Evolutionary conservation across 2,113 vertebrate species (phyloP), one percentile per base, ranked within the genome.

Genomic region (Ariopsis seemanni): DNA sequence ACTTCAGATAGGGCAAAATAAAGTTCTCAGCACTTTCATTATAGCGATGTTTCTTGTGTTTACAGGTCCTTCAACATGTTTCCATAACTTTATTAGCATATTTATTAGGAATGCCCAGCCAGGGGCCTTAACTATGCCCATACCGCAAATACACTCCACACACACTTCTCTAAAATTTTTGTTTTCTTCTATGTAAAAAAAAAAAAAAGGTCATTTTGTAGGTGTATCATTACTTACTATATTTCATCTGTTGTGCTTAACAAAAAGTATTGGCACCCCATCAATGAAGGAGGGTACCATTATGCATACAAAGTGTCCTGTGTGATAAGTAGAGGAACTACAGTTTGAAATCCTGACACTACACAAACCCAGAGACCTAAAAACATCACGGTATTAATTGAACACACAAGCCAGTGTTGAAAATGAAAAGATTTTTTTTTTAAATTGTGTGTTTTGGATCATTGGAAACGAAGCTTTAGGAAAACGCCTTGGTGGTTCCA

Each of bases 11-110:
- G 5, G 58, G 20, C 17, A 60, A 7, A 18, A 11, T 20, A 60
- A 60, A 60, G 58, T 18, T 20, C 7, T 5, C 17, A 60, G 17
- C 18, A 60, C 58, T 60, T 60, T 60, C 18, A 1, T 60, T 20
- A 20, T 60, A 20, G 58, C 4, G 17, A 18, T 18, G 57, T 75
- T 34, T 48, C 18, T 50, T 34, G 34, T 48, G 71, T 74, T 65
- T 82, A 65, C 6, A 65, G 18, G 2, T 83, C 81, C 30, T 83
- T 65, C n/a, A 65, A 65, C 52, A 48, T 83, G 60, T 83, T 83
- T 27, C 67, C 42, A 14, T 22, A 83, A 25, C 15, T 67, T 83
- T 83, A 83, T 67, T 83, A 83, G 60, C 5, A 25, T n/a, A 67
- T 83, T 65, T 83, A 83, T 82, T 42, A 62, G 80, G 42, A 58